A percentile compares a stretch with the other conserved stretches of the same genome.
Conservation (phyloP, 1,140 invertebrate genomes). For the Sycophaga agraensis region DNA sequence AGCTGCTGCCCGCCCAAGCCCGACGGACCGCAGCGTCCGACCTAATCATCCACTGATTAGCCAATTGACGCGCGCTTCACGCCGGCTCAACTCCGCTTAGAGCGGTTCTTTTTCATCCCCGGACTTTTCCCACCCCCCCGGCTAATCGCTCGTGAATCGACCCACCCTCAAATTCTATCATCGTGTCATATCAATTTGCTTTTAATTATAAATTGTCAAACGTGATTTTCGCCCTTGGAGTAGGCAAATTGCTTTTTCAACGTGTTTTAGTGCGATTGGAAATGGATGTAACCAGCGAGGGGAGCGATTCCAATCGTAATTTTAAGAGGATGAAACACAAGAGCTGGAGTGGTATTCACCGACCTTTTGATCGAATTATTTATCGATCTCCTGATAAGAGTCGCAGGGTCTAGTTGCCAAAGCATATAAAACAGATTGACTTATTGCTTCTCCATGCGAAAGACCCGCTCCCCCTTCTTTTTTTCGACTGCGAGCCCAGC, state of each 20-base stretch:
- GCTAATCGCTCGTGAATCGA: too few relatives aligned
- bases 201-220: too few relatives aligned
- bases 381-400: conserved; percentile 28
- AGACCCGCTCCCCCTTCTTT: conserved; percentile 10
- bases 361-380: conserved; percentile 30
- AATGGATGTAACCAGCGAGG: too few relatives aligned
- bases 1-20: conserved; percentile 10
- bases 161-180: too few relatives aligned
- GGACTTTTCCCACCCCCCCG: too few relatives aligned
- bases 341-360: conserved; percentile 4
- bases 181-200: too few relatives aligned
- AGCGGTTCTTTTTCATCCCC: too few relatives aligned
- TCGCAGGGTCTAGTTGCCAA: conserved; percentile 24
- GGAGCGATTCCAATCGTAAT: conserved; percentile 17
- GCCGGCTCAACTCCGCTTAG: too few relatives aligned
- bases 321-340: conserved; percentile 7
- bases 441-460: conserved; percentile 29
- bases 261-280: too few relatives aligned
- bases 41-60: conserved; percentile 22
- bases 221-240: not conserved
- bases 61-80: not conserved
- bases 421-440: conserved; percentile 30
- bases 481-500: not conserved
- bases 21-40: not conserved
- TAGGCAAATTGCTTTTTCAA: too few relatives aligned